Evolutionary conservation across 1,140 invertebrate genomes (phyloP), one percentile per base, ranked within the genome.

Genomic region (Diplogasteroides magnus): DNA sequence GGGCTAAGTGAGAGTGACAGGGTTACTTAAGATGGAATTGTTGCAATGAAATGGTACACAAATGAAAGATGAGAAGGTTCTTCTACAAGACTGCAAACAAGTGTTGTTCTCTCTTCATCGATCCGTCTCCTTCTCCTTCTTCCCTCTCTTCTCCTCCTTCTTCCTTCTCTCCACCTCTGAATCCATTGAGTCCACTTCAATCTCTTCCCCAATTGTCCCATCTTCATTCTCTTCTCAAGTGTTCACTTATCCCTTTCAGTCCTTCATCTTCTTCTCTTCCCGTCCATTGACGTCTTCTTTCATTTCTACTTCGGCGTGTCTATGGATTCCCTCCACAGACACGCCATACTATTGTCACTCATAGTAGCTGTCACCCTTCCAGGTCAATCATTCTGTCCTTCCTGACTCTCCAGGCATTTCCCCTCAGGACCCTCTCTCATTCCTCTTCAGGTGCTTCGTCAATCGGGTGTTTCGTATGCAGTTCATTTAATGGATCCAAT

Each of bases 391-490:
- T n/a, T n/a, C n/a, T n/a, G n/a, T n/a, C n/a, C n/a, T n/a, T n/a
- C n/a, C n/a, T n/a, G n/a, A n/a, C n/a, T n/a, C n/a, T n/a, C n/a
- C n/a, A n/a, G n/a, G n/a, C n/a, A n/a, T n/a, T n/a, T n/a, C n/a
- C n/a, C n/a, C n/a, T n/a, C n/a, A n/a, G n/a, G n/a, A n/a, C n/a
- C n/a, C n/a, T n/a, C n/a, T n/a, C n/a, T 48, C 37, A 48, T 11
- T 48, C 19, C 6, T 6, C 19, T 48, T 48, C 37, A 48, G 37
- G 19, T 48, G 37, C 19, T 48, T 48, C 37, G 19, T 48, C 37
- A 48, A 93, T 97, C 79, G 94, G 96, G 83, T 97, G 94, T 83
- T 97, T 95, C 86, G 94, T 94, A 82, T 97, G 94, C 82, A 90
- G 93, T 19, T 97, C 94, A 1, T 88, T 93, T 82, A 91, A 93